These are phyloP conservation scores for Mycteria americana DNA, from an alignment of 2,797 vertebrate genomes.

Conservation along the genomic window DNA sequence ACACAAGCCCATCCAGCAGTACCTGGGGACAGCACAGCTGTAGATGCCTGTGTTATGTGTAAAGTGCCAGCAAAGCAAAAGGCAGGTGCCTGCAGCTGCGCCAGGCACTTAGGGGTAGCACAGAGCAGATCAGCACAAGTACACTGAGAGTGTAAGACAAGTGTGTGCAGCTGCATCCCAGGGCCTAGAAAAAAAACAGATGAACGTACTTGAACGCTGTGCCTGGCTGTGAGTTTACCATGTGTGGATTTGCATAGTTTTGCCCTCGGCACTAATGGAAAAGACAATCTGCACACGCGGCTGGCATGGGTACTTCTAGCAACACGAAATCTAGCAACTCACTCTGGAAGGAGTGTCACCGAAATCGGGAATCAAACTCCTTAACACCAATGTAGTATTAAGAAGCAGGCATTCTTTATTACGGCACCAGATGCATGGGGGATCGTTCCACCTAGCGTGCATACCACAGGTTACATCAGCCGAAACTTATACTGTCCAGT, in stretches of 20 bases:
- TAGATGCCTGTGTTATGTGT: fast-evolving
- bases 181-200: neutral
- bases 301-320: neutral
- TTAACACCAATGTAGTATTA: too few relatives aligned
- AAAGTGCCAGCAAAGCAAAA: neutral
- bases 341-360: neutral
- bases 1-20: neutral
- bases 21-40: neutral
- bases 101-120: fast-evolving
- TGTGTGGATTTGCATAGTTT: fast-evolving
- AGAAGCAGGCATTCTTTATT: too few relatives aligned
- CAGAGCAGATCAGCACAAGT: neutral
- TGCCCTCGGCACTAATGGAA: neutral
- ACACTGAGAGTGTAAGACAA: neutral
- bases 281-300: neutral
- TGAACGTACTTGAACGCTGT: fast-evolving
- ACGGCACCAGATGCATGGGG: too few relatives aligned
- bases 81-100: neutral
- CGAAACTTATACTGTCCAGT: too few relatives aligned
- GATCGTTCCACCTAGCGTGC: too few relatives aligned
- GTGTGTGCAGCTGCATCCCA: fast-evolving
- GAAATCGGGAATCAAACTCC: too few relatives aligned
- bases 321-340: neutral
- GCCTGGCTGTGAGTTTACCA: neutral
- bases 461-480: too few relatives aligned